Base-by-base conservation (phyloP, 2,888 invertebrate genomes). In the Scaptodrosophila latifasciaeformis region DNA sequence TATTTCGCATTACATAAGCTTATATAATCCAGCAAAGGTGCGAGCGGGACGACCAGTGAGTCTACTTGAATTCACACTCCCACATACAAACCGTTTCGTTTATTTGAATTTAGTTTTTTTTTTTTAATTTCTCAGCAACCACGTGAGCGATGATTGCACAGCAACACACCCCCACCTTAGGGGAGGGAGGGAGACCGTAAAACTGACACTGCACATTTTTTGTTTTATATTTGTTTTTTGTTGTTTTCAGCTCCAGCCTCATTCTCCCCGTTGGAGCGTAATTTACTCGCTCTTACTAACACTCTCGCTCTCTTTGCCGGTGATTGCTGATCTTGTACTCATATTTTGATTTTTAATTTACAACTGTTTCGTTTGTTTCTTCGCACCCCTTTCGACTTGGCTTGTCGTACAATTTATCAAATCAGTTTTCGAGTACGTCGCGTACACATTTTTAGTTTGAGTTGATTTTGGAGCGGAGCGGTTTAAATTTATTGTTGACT, bases 1-100 rank as follows among this genome's bases (percentile, higher is more conserved):
- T 48, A 55, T 62, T 62, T 59, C 59, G 5, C 45, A 65, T 81
- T 81, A 81, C 78, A 81, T 81, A 82, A 81, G 67, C 39, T 82
- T 82, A 81, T 82, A 80, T 82, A 81, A 80, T 31, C 19, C 37
- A 24, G 40, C 63, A 53, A 54, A 12, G 29, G 71, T 44, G 67
- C 30, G 59, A 79, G 61, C 47, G 74, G 58, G 70, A 79, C 18
- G 46, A 40, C 52, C 42, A 12, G 29, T 61, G 59, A 39, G 40
- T 17, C n/a, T n/a, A n/a, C n/a, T n/a, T n/a, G n/a, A n/a, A n/a
- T 27, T 12, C 42, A 21, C 34, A 21, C 46, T 29, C 43, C 13
- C 17, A 27, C 35, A 42, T 46, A 52, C 53, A 48, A 52, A 46
- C 53, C 24, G 7, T 30, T 35, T 37, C 50, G n/a, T n/a, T n/a